These are phyloP conservation scores for Lithophane leautieri DNA, from an alignment of 2,888 invertebrate genomes.

Conservation along the genomic window DNA sequence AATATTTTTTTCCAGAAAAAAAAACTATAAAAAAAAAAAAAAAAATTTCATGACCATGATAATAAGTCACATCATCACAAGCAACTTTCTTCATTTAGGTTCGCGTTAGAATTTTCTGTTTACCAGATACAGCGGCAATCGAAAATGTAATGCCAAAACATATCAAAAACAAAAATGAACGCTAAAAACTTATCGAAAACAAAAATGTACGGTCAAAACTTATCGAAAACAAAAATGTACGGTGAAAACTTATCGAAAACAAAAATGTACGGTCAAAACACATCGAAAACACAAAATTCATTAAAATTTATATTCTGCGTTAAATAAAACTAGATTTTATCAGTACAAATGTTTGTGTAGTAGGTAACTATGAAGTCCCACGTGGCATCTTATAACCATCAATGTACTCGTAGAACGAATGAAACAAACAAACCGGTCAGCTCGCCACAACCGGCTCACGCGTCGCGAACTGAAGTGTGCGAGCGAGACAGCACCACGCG, in stretches of 20 bases:
- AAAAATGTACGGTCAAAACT: not conserved
- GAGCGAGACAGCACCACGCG: constrained; percentile 45
- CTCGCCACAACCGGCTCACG: not conserved
- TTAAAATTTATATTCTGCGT: not conserved
- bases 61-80: not conserved
- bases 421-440: not conserved
- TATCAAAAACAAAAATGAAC: too few species aligned
- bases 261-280: not conserved
- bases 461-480: not conserved
- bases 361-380: too few species aligned
- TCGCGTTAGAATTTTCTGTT: not conserved
- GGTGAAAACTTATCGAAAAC: not conserved
- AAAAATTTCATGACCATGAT: too few species aligned
- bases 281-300: not conserved
- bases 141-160: not conserved
- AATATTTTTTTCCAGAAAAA: not conserved
- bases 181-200: too few species aligned
- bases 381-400: not conserved
- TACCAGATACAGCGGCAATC: not conserved
- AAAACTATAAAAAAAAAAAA: too few species aligned
- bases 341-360: not conserved
- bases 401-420: not conserved
- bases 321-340: not conserved
- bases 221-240: too few species aligned
- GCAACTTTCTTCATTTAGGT: not conserved